phyloP scores from a whole-genome alignment of 2,797 vertebrate genomes.

The Mus caroli region DNA sequence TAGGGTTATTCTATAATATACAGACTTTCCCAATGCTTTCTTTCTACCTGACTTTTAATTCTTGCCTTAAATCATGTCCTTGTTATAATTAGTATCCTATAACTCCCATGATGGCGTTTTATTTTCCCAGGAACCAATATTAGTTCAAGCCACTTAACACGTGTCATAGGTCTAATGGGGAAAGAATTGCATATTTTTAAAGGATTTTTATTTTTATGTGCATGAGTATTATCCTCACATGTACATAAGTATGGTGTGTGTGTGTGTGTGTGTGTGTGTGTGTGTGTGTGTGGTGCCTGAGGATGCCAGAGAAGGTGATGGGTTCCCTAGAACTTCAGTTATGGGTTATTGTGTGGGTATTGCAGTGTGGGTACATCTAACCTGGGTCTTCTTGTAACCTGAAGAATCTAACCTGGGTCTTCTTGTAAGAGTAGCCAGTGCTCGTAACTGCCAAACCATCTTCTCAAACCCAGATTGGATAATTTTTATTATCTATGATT shows the following conservation, averaged over 20 bases:
- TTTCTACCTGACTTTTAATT: not conserved
- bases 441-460: not conserved
- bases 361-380: not conserved
- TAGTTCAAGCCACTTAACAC: not conserved
- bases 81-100: not conserved
- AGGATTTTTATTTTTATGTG: not conserved
- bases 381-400: not conserved
- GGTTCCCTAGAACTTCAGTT: not conserved
- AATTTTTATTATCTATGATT: constrained; percentile 7
- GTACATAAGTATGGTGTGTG: not conserved
- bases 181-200: not conserved
- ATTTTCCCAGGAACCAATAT: not conserved
- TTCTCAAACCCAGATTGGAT: not conserved
- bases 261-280: not conserved
- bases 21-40: not conserved
- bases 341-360: not conserved
- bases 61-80: not conserved
- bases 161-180: not conserved
- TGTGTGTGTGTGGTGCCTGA: not conserved
- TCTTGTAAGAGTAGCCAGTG: not conserved
- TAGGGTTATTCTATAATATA: not conserved
- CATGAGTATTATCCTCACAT: not conserved
- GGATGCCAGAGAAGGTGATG: not conserved
- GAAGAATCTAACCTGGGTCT: not conserved
- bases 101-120: not conserved